These are phyloP conservation scores for Dromas ardeola DNA, from an alignment of 2,113 vertebrate genomes.

Conservation along the genomic window DNA sequence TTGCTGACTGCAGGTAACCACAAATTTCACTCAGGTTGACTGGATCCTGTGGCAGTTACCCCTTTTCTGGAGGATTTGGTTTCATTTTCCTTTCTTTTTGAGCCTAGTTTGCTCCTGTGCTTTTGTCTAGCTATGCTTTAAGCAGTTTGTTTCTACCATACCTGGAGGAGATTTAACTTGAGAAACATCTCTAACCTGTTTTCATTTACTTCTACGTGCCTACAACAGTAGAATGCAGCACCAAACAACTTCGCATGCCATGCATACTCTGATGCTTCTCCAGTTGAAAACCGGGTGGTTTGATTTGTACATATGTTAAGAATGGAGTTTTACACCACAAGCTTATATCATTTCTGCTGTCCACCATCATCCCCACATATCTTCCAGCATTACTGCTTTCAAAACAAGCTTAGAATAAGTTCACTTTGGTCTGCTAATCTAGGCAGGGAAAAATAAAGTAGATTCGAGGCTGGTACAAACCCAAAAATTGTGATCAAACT, in stretches of 20 bases:
- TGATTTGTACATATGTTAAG: background rate
- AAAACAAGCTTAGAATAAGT: slow-evolving; percentile 18
- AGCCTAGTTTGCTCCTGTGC: background rate
- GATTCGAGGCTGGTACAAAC: slow-evolving; percentile 71
- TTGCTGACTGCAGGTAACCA: background rate
- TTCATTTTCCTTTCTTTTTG: background rate
- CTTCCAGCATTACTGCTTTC: background rate
- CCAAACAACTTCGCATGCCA: background rate
- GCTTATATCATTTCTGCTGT: background rate
- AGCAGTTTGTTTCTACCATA: background rate
- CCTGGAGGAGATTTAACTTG: background rate
- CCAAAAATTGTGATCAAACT: slow-evolving; percentile 81
- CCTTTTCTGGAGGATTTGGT: background rate
- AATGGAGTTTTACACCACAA: background rate
- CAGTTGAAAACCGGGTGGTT: background rate
- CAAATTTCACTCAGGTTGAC: background rate
- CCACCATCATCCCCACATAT: background rate
- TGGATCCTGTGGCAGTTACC: background rate
- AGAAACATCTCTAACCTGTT: background rate
- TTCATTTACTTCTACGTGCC: background rate
- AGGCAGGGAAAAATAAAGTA: slow-evolving; percentile 57
- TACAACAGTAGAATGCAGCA: background rate
- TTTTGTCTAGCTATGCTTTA: background rate
- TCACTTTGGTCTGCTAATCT: slow-evolving; percentile 45
- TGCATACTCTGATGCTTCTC: background rate